phyloP scores from a whole-genome alignment of 2,888 invertebrate genomes.

The Apotomis turbidana region DNA sequence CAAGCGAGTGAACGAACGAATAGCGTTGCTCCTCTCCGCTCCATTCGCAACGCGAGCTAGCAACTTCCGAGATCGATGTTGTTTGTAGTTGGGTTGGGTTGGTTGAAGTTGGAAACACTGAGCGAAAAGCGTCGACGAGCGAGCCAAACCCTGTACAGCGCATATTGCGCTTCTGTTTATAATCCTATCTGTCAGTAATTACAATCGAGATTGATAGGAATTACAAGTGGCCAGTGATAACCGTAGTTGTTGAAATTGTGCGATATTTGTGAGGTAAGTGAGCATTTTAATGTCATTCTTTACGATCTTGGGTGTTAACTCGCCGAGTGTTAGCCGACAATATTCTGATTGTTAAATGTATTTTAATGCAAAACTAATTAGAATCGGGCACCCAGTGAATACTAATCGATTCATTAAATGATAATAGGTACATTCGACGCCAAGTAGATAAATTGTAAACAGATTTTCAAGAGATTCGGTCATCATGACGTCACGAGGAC shows the following conservation, averaged over 20 bases:
- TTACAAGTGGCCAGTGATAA: constrained; percentile 51
- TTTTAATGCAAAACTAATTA: neutral
- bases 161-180: constrained; percentile 68
- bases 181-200: constrained; percentile 46
- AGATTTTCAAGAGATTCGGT: constrained; percentile 65
- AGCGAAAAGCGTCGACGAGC: constrained; percentile 67
- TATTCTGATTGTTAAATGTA: constrained; percentile 41
- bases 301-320: constrained; percentile 64
- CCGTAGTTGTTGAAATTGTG: constrained; percentile 47
- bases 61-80: constrained; percentile 69
- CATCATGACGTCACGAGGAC: constrained; percentile 77
- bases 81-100: constrained; percentile 43
- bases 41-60: constrained; percentile 62
- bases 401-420: constrained; percentile 25
- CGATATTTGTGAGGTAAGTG: constrained; percentile 66
- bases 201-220: constrained; percentile 48
- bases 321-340: constrained; percentile 45
- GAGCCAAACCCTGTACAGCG: constrained; percentile 61
- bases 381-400: neutral
- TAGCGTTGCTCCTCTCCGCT: constrained; percentile 44
- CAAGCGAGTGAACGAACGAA: constrained; percentile 45
- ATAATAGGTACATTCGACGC: constrained; percentile 31
- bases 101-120: constrained; percentile 63
- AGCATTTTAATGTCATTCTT: constrained; percentile 68
- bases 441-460: constrained; percentile 48